Conservation (phyloP, 2,797 vertebrate genomes). For the Enteromius unitaeniatus region DNA sequence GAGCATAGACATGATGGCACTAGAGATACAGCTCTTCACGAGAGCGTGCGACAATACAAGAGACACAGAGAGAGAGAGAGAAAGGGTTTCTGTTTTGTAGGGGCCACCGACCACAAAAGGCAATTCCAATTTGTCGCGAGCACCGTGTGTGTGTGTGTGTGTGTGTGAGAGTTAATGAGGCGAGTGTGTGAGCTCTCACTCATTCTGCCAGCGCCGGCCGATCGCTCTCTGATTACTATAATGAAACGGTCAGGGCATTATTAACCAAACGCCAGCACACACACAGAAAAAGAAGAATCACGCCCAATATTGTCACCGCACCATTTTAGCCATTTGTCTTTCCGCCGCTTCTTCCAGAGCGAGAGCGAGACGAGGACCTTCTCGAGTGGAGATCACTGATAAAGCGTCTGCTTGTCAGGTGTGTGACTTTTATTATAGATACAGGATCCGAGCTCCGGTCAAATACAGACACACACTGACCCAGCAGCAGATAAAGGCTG, state of each 20-base stretch:
- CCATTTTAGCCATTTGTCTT: slow-evolving; percentile 54
- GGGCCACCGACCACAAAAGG: slow-evolving; percentile 66
- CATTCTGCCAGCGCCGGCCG: slow-evolving; percentile 82
- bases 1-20: not conserved
- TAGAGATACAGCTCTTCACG: not conserved
- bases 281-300: slow-evolving; percentile 56
- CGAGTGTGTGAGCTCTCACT: slow-evolving; percentile 81
- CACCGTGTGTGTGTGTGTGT: slow-evolving; percentile 13
- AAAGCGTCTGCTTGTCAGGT: slow-evolving; percentile 35
- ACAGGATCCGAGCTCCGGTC: slow-evolving; percentile 19
- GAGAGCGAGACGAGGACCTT: slow-evolving; percentile 33
- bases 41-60: not conserved
- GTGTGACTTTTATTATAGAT: slow-evolving; percentile 57
- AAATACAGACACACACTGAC: not conserved
- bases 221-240: slow-evolving; percentile 86
- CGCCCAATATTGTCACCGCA: slow-evolving; percentile 51
- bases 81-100: slow-evolving; percentile 40
- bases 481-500: not conserved
- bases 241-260: slow-evolving; percentile 86
- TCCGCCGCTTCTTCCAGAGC: slow-evolving; percentile 38
- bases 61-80: not conserved
- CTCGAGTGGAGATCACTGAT: slow-evolving; percentile 35
- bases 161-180: slow-evolving; percentile 82
- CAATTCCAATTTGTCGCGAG: slow-evolving; percentile 82
- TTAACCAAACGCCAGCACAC: slow-evolving; percentile 78